phyloP scores from a whole-genome alignment of 30 jellyfish, hydroid and myxozoan species.

The Aurelia sp. region DNA sequence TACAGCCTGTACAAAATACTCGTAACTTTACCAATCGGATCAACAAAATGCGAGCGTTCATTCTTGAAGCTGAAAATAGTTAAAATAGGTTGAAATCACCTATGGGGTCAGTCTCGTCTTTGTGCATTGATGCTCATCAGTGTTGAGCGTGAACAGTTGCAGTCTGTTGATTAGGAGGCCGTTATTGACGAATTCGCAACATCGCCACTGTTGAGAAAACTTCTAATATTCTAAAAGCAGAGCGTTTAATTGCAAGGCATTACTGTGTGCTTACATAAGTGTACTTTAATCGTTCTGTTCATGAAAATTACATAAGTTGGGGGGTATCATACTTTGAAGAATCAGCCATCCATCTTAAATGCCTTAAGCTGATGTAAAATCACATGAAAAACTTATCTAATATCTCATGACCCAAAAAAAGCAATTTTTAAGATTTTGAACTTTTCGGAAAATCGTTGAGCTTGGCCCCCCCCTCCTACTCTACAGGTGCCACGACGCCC shows the following conservation, averaged over 20 bases:
- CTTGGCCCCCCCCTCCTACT: slow-evolving; percentile 67
- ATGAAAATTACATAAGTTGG: slow-evolving; percentile 14
- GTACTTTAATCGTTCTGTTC: too few relatives aligned
- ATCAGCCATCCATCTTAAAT: background rate
- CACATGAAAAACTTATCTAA: too few relatives aligned
- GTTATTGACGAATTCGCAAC: too few relatives aligned
- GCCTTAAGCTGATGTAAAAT: background rate
- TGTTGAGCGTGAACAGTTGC: too few relatives aligned
- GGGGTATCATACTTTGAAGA: background rate
- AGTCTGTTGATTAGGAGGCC: too few relatives aligned
- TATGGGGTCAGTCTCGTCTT: too few relatives aligned
- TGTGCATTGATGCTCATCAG: too few relatives aligned
- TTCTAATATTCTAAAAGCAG: too few relatives aligned
- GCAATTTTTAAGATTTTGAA: slow-evolving; percentile 16
- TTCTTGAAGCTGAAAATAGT: slow-evolving; percentile 47
- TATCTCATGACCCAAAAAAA: slow-evolving; percentile 37
- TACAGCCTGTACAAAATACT: slow-evolving; percentile 45
- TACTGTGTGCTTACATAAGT: too few relatives aligned
- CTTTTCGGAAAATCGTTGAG: slow-evolving; percentile 30
- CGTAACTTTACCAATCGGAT: slow-evolving; percentile 45
- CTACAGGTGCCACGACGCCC: slow-evolving; percentile 47
- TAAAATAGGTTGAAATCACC: slow-evolving; percentile 33
- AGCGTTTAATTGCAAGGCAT: too few relatives aligned
- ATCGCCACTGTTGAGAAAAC: too few relatives aligned
- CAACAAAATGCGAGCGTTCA: slow-evolving; percentile 54